These are phyloP conservation scores for Balaenoptera acutorostrata DNA, from an alignment of 2,113 vertebrate species.

Conservation along the genomic window DNA sequence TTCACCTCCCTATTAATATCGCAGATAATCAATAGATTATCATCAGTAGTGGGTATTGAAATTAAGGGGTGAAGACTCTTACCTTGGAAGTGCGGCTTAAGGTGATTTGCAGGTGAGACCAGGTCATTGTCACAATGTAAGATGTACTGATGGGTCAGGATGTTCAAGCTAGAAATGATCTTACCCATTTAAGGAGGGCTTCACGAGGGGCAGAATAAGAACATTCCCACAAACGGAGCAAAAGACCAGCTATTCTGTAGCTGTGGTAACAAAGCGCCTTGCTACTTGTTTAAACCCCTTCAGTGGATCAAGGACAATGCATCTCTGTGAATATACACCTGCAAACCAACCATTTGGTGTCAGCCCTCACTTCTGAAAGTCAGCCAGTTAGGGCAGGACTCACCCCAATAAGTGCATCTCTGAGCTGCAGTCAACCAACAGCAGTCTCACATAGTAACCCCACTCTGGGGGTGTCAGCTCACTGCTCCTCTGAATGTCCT, in stretches of 20 bases:
- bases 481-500: background rate
- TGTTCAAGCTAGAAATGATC: background rate
- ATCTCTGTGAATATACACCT: too few species aligned
- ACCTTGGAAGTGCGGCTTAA: background rate
- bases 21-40: background rate
- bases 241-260: background rate
- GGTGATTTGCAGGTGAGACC: background rate
- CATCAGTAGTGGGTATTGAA: too few species aligned
- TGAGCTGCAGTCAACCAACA: background rate
- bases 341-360: background rate
- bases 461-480: background rate
- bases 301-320: background rate
- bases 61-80: background rate
- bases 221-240: background rate
- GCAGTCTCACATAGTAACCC: too few species aligned
- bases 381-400: background rate
- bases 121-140: background rate
- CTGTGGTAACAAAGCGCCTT: background rate
- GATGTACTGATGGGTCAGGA: background rate
- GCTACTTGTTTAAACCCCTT: background rate
- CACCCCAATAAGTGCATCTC: accelerated
- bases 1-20: background rate
- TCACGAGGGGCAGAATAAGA: background rate
- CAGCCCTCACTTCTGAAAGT: background rate
- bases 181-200: background rate